These are phyloP conservation scores for Linnaemya tessellans DNA, from an alignment of 2,888 invertebrate species.

Conservation along the genomic window DNA sequence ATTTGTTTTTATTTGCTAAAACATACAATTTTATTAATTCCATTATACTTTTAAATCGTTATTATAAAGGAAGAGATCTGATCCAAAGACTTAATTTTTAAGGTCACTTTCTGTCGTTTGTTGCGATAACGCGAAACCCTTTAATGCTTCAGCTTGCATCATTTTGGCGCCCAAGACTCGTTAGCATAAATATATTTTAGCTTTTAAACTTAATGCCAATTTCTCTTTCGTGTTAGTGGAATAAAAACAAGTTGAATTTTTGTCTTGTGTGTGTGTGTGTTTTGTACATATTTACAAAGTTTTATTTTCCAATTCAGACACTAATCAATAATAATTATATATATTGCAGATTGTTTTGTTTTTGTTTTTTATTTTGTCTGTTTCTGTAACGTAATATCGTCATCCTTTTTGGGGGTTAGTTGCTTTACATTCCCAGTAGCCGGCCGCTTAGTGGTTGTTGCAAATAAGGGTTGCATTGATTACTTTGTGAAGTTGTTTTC, in stretches of 20 bases:
- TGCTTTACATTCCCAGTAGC: not conserved
- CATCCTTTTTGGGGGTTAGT: conserved; percentile 47
- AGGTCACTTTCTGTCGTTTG: too few relatives aligned
- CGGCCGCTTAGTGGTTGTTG: conserved; percentile 54
- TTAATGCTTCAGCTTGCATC: too few relatives aligned
- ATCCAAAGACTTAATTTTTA: too few relatives aligned
- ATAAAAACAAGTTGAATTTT: not conserved
- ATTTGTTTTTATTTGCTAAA: too few relatives aligned
- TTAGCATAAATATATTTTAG: not conserved
- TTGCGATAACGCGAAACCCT: too few relatives aligned
- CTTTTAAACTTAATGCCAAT: not conserved
- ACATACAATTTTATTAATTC: too few relatives aligned
- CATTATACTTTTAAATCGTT: too few relatives aligned
- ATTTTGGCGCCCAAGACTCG: not conserved
- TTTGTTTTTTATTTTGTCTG: not conserved
- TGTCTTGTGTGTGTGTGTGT: too few relatives aligned
- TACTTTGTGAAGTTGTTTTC: conserved; percentile 34
- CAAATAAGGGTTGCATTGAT: conserved; percentile 57
- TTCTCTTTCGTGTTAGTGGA: not conserved
- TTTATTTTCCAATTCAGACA: conserved; percentile 16
- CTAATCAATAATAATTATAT: conserved; percentile 50
- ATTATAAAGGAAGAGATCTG: too few relatives aligned
- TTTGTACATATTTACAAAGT: not conserved
- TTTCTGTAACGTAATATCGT: conserved; percentile 43
- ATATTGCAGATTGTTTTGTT: conserved; percentile 32